A percentile compares a stretch with the other conserved stretches of the same genome.
These are phyloP conservation scores for Whitmania pigra DNA, from an alignment of 1,140 invertebrate genomes.

Conservation along the genomic window DNA sequence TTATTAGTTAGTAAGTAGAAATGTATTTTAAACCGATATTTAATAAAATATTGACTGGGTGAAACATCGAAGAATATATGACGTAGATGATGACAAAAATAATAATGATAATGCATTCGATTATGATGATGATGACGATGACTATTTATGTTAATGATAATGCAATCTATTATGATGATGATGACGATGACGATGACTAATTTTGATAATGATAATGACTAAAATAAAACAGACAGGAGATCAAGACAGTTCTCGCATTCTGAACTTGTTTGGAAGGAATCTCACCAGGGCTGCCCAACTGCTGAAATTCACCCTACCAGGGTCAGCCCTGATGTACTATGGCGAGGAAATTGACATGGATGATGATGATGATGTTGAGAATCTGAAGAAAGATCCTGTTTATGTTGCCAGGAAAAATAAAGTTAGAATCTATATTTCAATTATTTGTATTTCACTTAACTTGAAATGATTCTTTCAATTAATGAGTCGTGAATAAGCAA, in stretches of 20 bases:
- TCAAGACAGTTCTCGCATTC: slow-evolving; percentile 29
- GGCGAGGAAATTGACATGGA: slow-evolving; percentile 65
- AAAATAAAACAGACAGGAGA: slow-evolving; percentile 29
- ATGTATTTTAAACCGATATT: too few relatives aligned
- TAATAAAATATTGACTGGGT: too few relatives aligned
- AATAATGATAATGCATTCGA: too few relatives aligned
- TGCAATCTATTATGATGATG: slow-evolving; percentile 13
- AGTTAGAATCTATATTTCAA: slow-evolving; percentile 31
- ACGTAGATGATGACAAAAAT: too few relatives aligned
- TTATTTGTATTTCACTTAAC: too few relatives aligned
- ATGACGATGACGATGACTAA: too few relatives aligned
- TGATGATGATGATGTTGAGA: slow-evolving; percentile 44
- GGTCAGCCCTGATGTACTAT: slow-evolving; percentile 57
- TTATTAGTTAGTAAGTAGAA: too few relatives aligned
- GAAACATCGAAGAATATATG: too few relatives aligned
- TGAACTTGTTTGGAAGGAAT: slow-evolving; percentile 25
- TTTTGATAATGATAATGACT: too few relatives aligned
- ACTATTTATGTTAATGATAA: too few relatives aligned
- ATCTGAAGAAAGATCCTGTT: slow-evolving; percentile 10
- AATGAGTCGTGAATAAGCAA: too few relatives aligned
- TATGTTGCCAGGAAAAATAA: not conserved
- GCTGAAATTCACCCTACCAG: slow-evolving; percentile 48
- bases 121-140: slow-evolving; percentile 16
- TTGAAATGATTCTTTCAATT: too few relatives aligned
- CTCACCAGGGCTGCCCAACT: slow-evolving; percentile 28